Base-by-base conservation (phyloP, 2,888 invertebrate species). In the Portevinia maculata region DNA sequence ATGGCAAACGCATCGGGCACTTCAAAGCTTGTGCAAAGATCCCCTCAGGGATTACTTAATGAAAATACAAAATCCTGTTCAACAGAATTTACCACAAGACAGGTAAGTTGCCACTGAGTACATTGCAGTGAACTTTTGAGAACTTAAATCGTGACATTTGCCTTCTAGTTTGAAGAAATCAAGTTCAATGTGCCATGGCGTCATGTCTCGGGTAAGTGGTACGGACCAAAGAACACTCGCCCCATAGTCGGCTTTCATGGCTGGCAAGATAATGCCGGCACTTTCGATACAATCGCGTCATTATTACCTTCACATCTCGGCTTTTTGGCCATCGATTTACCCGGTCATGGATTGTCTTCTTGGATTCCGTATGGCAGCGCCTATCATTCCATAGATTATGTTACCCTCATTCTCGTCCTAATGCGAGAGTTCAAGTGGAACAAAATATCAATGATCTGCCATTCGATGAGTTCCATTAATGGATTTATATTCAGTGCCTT, bases 221-320 rank as follows among this genome's bases (percentile, higher is more conserved):
- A 95, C 94, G 95, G 95, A 7, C 92, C 92, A 1, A 92, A 92
- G 84, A 90, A 93, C 79, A 91, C 92, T 17, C 91, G 94, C 53
- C 95, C 95, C 0, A 92, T 96, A 69, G 88, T 96, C 34, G 94
- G 94, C 0, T 86, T 96, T 11, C 96, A 96, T 87, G 96, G 96
- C 0, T 94, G 94, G 94, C 94, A 93, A 90, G 96, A 96, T 88
- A 96, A 95, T 88, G 94, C 94, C 11, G 94, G 94, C 17, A 92
- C 94, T 0, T 96, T 94, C 91, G 95, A 96, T 88, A 92, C 93
- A 0, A 87, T 96, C 15, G 92, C 93, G 4, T 94, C 94, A 0
- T 88, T 93, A 59, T 88, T 96, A 28, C 91, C 92, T 1, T 85
- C 89, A 19, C 87, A 92, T 65, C 83, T 91, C 6, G 89, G 92